Evolutionary conservation across 2,888 invertebrate species (phyloP).

Genomic region (Zonitis immaculata): DNA sequence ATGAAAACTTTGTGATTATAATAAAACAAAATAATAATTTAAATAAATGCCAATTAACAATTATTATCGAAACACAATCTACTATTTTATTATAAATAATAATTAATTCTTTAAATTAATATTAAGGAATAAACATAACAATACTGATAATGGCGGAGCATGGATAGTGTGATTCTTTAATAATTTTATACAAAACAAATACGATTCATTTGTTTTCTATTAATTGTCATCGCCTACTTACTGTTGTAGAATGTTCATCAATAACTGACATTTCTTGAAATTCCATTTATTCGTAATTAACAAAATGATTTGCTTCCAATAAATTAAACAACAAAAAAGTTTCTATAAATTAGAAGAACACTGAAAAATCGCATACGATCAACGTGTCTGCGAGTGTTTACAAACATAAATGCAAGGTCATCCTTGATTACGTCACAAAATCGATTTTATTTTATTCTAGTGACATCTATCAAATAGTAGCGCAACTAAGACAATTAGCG

Average conservation of each 20-base stretch:
- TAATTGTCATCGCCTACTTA: slow-evolving; percentile 47
- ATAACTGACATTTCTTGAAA: slow-evolving; percentile 60
- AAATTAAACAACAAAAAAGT: too few species aligned
- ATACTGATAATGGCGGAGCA: background rate
- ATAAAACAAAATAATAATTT: too few species aligned
- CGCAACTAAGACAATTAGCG: background rate
- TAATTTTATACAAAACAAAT: background rate
- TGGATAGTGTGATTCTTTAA: background rate
- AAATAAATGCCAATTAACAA: too few species aligned
- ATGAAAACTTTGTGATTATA: too few species aligned
- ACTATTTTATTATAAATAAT: too few species aligned
- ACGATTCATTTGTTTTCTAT: background rate
- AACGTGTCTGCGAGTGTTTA: slow-evolving; percentile 65
- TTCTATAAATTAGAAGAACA: slow-evolving; percentile 38
- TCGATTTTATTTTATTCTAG: slow-evolving; percentile 16
- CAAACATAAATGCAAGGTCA: slow-evolving; percentile 74
- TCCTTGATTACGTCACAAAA: slow-evolving; percentile 45
- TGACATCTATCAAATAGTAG: slow-evolving; percentile 5
- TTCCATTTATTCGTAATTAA: slow-evolving; percentile 46
- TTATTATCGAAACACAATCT: too few species aligned
- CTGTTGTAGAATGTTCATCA: slow-evolving; percentile 58
- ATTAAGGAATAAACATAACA: background rate
- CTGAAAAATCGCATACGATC: too few species aligned
- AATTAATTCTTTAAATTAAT: too few species aligned
- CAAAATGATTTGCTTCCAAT: background rate